Conservation (phyloP, 2,888 invertebrate genomes). For the Diloba caeruleocephala region DNA sequence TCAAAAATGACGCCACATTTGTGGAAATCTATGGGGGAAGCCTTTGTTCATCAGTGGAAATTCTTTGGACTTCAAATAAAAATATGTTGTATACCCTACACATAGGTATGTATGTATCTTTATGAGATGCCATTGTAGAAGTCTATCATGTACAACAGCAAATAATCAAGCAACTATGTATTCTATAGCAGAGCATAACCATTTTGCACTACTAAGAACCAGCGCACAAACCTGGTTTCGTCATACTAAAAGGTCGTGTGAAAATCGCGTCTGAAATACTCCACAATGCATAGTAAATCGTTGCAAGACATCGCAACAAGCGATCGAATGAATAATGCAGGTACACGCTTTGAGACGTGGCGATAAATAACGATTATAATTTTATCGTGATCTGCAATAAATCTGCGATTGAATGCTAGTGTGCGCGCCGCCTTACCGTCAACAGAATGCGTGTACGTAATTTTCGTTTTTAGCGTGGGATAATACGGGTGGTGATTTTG, state of each 20-base stretch:
- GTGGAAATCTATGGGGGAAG: too few relatives aligned
- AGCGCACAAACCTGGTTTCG: conserved; percentile 52
- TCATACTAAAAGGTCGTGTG: conserved; percentile 67
- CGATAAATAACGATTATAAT: conserved; percentile 87
- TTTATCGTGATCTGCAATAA: conserved; percentile 83
- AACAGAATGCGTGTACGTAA: conserved; percentile 64
- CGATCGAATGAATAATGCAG: conserved; percentile 82
- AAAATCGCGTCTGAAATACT: conserved; percentile 61
- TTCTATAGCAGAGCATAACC: conserved; percentile 44
- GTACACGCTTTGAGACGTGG: conserved; percentile 69
- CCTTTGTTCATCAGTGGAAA: too few relatives aligned
- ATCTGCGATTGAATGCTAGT: conserved; percentile 75
- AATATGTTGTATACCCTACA: too few relatives aligned
- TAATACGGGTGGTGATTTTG: conserved; percentile 48
- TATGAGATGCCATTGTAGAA: conserved; percentile 4
- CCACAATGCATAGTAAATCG: conserved; percentile 77
- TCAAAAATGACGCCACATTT: too few relatives aligned
- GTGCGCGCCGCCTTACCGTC: conserved; percentile 54
- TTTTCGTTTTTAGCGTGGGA: conserved; percentile 62
- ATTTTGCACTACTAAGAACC: conserved; percentile 53
- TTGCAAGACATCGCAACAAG: conserved; percentile 70
- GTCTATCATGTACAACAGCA: conserved; percentile 20
- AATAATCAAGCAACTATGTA: conserved; percentile 38
- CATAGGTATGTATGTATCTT: too few relatives aligned
- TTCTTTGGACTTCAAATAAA: too few relatives aligned